Base-by-base conservation (phyloP, 2,888 invertebrate genomes). In the Diplolepis rosae region DNA sequence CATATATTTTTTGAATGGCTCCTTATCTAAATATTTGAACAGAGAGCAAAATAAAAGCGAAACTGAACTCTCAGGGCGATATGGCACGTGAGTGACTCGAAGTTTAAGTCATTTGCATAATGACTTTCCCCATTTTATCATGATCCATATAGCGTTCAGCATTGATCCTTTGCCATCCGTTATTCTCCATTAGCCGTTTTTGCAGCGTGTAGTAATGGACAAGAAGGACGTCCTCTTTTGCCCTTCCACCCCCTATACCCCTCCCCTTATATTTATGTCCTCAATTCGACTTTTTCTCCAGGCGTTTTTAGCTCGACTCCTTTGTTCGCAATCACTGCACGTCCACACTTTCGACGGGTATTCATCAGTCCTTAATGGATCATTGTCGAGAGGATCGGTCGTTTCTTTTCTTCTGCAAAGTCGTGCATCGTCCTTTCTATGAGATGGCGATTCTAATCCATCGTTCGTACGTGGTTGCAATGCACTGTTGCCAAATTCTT, bases 41-140 rank as follows among this genome's bases (percentile, higher is more conserved):
- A n/a, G n/a, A n/a, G n/a, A n/a, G n/a, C n/a, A n/a, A n/a, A n/a
- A n/a, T n/a, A n/a, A 48, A 48, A 48, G 48, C 48, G 48, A 48
- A 48, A 48, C 22, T 22, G 15, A 11, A 22, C 22, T 48, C 22
- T 48, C 48, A 48, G 9, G n/a, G 48, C 48, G 18, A 48, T 15
- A 11, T 11, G 48, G 22, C 48, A 48, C 48, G 48, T 48, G 61
- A 39, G 27, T 24, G 39, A 11, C 15, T 61, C 39, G n/a, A 39
- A 61, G 61, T 61, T 42, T 24, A 61, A 39, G 39, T n/a, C 39
- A 74, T 74, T 74, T 72, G 66, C 74, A 74, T 74, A 74, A 74
- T 74, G 71, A 66, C 61, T 72, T 68, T 70, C 68, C 66, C 69
- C 69, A 72, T 70, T 74, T 74, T 72, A 74, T 74, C 74, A 61